Evolutionary conservation across 2,113 vertebrate species (phyloP).

Genomic region (Cichladusa arquata): DNA sequence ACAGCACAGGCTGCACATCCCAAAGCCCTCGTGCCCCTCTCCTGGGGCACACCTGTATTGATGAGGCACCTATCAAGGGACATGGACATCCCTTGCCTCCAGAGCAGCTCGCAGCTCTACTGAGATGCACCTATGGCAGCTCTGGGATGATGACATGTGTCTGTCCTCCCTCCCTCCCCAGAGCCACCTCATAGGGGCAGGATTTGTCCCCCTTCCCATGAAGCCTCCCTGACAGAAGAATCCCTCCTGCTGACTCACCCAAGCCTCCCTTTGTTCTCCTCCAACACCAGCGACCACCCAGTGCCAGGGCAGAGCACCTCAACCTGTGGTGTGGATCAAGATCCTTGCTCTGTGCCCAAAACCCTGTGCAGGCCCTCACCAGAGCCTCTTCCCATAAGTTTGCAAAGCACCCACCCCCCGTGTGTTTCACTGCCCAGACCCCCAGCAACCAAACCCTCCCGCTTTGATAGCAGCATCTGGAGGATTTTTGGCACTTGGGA

Average conservation of each 20-base stretch:
- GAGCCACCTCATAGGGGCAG: neutral
- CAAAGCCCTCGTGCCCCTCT: fast-evolving
- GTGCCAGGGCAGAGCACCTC: neutral
- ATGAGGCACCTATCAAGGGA: fast-evolving
- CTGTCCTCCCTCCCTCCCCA: neutral
- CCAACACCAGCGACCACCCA: neutral
- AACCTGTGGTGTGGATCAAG: fast-evolving
- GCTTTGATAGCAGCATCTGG: fast-evolving
- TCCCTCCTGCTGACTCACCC: conserved; percentile 54
- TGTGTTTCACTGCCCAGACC: neutral
- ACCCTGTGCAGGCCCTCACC: neutral
- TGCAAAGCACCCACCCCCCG: neutral
- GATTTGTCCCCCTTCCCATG: neutral
- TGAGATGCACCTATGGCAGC: fast-evolving
- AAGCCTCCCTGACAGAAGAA: neutral
- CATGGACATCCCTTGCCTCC: neutral
- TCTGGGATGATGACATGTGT: fast-evolving
- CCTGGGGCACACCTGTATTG: fast-evolving
- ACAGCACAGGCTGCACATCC: fast-evolving
- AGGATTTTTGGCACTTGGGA: neutral
- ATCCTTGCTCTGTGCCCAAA: neutral
- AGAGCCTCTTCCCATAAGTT: neutral
- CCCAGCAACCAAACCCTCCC: neutral
- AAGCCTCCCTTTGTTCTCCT: conserved; percentile 16
- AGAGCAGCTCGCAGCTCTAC: neutral